Base-by-base conservation (phyloP, 1,140 invertebrate species). In the Leptestheria dahalacensis region DNA sequence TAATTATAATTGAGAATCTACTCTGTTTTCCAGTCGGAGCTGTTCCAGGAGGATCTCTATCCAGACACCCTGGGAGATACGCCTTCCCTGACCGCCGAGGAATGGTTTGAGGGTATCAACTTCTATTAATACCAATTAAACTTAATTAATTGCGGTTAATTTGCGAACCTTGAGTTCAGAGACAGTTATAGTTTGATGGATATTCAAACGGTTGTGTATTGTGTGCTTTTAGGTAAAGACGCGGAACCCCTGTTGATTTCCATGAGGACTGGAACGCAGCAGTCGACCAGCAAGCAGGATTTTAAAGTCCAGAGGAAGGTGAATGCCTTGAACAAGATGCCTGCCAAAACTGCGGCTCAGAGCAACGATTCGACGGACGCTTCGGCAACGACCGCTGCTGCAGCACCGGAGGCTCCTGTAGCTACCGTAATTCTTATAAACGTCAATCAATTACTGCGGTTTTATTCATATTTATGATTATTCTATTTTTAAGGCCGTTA, bases 31-130 rank as follows among this genome's bases (percentile, higher is more conserved):
- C 68, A 86, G 84, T 97, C 94, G 59, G 95, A 97, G 73, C 77
- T 97, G 57, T 98, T 97, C 78, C 95, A 99, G 82, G 92, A 96
- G 75, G 95, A 99, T 75, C 77, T 99, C 51, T 99, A 97, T 75
- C 95, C 95, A 0, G 94, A 98, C 73, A 97, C 94, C n/a, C 72
- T 88, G 0, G 85, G 88, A 20, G 91, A 96, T 67, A 82, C 83
- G 47, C 83, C 93, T 25, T 85, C 89, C 6, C 75, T 92, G 47
- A 85, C 88, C 1, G 92, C 92, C 2, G 92, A 95, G 68, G 92
- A 97, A 72, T 98, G 94, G 93, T 78, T 91, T 57, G 75, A 71
- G 26, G 92, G 91, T 56, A 82, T 84, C 68, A 84, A 96, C 33
- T 15, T 9, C 15, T 6, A 41, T 15, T 41, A 41, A 41, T 9